Base-by-base conservation (phyloP, 1,140 invertebrate genomes). In the Drosophila micromelanica region DNA sequence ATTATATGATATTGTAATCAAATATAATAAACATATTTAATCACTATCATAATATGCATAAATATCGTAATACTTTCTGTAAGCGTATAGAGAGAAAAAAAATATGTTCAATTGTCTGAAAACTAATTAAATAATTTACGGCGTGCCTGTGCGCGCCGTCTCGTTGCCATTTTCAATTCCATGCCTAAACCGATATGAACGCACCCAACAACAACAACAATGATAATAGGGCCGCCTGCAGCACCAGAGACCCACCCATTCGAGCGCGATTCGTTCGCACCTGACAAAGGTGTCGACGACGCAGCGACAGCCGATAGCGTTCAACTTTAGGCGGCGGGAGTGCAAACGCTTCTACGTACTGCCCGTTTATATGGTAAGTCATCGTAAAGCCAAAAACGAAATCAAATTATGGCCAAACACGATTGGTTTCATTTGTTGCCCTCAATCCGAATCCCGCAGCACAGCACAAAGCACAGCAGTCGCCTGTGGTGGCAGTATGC, bases 401-500 rank as follows among this genome's bases (percentile, higher is more conserved):
- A 8, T 35, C 32, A 9, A 60, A 62, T 23, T 69, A 81, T 62
- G 65, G 64, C 48, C 37, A 68, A 76, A 70, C 68, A 68, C 84
- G 57, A 76, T 17, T 54, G 9, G 37, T 46, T 56, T 78, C n/a
- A 69, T 57, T 32, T 32, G 20, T 51, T 37, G 30, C 52, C 43
- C 27, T 45, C 32, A 37, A 46, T 42, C 4, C 17, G 9, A n/a
- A 49, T 67, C 67, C 69, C 69, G 51, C 64, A 89, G 84, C 79
- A 90, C 60, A 89, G 84, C 57, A 74, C 80, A 54, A 89, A 89
- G 63, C 76, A 89, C 32, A 84, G 64, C 60, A 74, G 87, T 35
- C 84, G 84, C 49, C 57, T 89, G 43, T 89, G 84, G 84, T 89
- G 84, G 84, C 84, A 90, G 63, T 89, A 89, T 32, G 84, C 84